Evolutionary conservation across 2,113 vertebrate genomes (phyloP).

Genomic region (Sylvietta virens): DNA sequence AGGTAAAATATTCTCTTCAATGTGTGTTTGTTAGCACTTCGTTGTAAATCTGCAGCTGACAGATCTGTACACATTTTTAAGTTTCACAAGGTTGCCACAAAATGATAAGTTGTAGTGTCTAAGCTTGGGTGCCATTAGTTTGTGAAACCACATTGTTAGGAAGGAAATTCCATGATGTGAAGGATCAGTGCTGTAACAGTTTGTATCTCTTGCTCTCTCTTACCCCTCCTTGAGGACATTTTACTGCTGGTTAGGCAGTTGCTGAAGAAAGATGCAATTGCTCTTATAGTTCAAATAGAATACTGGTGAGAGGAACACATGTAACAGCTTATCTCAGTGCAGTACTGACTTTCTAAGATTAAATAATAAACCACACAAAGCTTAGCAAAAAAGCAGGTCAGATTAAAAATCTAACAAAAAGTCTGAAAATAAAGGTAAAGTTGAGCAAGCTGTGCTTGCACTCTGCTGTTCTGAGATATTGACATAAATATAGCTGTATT

Average conservation of each 20-base stretch:
- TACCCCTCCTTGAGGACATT: neutral
- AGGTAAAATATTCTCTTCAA: constrained; percentile 62
- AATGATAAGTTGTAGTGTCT: neutral
- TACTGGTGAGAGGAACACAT: neutral
- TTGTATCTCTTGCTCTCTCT: neutral
- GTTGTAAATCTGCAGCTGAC: neutral
- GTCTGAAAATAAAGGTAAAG: neutral
- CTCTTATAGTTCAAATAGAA: neutral
- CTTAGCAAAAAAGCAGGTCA: neutral
- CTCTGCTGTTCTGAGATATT: neutral
- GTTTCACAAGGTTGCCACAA: neutral
- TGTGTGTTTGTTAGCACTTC: neutral
- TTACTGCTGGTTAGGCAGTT: neutral
- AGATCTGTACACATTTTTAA: neutral
- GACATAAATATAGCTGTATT: neutral
- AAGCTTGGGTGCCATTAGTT: neutral
- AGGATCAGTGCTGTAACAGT: neutral
- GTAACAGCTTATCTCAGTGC: neutral
- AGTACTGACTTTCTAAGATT: neutral
- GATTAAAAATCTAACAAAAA: neutral
- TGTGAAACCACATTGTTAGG: neutral
- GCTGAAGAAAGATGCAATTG: neutral
- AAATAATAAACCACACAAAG: neutral
- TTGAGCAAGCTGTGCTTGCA: neutral
- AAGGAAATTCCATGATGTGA: neutral